phyloP scores from a whole-genome alignment of 1,140 invertebrate genomes.

The Penaeus indicus region DNA sequence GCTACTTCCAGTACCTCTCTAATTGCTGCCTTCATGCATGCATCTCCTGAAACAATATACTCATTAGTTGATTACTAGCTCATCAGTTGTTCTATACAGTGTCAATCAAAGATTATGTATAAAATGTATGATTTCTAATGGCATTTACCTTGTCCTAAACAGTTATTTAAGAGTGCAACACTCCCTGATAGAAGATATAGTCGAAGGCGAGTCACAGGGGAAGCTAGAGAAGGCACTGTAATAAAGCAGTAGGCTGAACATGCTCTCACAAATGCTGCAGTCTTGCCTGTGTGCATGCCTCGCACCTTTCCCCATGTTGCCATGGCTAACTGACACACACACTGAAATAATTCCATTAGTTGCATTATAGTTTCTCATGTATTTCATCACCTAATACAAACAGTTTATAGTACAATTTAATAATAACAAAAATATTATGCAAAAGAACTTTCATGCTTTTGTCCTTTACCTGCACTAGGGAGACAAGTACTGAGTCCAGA shows the following conservation, averaged over 20 bases:
- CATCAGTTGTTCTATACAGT: too few species aligned
- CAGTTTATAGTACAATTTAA: constrained; percentile 1
- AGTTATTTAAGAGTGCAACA: constrained; percentile 90
- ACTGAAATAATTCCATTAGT: constrained; percentile 72
- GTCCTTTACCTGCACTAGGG: constrained; percentile 83
- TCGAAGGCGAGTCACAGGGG: constrained; percentile 81
- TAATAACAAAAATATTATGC: too few species aligned
- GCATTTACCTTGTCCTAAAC: constrained; percentile 87
- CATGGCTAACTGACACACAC: constrained; percentile 84
- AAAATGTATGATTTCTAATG: constrained; percentile 20
- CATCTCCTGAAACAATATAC: constrained; percentile 80
- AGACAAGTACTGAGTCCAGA: constrained; percentile 86
- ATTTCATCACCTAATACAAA: not conserved
- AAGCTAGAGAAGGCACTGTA: constrained; percentile 92
- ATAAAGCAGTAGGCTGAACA: constrained; percentile 96
- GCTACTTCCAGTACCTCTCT: constrained; percentile 84
- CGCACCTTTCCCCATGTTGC: constrained; percentile 81
- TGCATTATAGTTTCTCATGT: not conserved
- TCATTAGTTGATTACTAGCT: not conserved
- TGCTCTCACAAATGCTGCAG: constrained; percentile 88
- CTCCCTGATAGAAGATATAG: constrained; percentile 90
- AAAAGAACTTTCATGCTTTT: too few species aligned
- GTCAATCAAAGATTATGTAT: constrained; percentile 38
- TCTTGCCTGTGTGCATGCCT: constrained; percentile 84
- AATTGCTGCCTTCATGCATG: constrained; percentile 91